Conservation (phyloP, 2,888 invertebrate genomes). For the Dusona sp. region DNA sequence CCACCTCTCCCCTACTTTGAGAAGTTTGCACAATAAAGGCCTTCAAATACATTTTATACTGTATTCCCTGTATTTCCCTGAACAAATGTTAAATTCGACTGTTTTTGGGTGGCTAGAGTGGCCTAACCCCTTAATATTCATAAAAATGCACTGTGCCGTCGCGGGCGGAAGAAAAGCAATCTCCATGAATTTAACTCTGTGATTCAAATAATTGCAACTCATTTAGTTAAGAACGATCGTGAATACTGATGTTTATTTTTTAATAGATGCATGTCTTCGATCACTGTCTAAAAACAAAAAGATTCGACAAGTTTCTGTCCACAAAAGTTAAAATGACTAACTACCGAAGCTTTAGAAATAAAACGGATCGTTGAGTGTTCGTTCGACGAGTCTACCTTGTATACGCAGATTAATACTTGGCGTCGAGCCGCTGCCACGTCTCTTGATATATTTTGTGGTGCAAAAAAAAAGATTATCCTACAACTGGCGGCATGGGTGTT, state of each 20-base stretch:
- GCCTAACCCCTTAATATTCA: too few species aligned
- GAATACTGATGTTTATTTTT: background rate
- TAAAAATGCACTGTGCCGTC: too few species aligned
- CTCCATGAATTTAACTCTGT: background rate
- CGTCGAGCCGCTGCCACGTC: too few species aligned
- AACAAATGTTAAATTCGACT: too few species aligned
- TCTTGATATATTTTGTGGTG: constrained; percentile 47
- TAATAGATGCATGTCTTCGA: background rate
- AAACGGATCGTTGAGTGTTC: background rate
- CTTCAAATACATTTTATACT: too few species aligned
- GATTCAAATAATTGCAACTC: background rate
- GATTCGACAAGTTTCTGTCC: background rate
- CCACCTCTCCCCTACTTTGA: too few species aligned
- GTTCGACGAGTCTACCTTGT: background rate
- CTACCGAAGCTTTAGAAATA: background rate
- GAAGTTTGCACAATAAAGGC: too few species aligned
- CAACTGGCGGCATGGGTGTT: constrained; percentile 49
- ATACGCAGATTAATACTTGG: too few species aligned
- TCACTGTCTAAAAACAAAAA: background rate
- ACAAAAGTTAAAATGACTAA: background rate
- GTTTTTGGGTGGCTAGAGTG: too few species aligned
- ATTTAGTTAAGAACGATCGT: background rate
- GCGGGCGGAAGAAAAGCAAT: background rate
- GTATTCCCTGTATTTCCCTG: too few species aligned
- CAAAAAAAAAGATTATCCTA: constrained; percentile 37